phyloP scores from a whole-genome alignment of 1,140 invertebrate species.

The Lepeophtheirus salmonis region DNA sequence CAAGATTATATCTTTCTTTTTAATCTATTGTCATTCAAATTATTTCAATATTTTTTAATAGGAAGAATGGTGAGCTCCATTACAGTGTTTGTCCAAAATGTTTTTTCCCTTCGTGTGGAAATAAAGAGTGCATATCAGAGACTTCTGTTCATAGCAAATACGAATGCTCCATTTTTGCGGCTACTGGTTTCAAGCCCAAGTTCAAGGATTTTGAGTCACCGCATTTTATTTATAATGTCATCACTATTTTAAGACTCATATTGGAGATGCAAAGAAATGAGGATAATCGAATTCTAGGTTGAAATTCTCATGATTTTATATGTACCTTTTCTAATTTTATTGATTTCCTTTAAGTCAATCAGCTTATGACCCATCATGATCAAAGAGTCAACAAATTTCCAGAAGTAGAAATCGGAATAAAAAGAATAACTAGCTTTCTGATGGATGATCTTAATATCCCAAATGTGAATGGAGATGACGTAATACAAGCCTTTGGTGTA shows the following conservation, averaged over 20 bases:
- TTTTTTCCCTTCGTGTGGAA: background rate
- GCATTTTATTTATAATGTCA: background rate
- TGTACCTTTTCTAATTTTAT: too few relatives aligned
- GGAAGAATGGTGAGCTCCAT: background rate
- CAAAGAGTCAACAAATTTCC: background rate
- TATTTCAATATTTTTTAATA: background rate
- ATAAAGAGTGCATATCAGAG: background rate
- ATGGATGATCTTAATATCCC: background rate
- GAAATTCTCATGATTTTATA: too few relatives aligned
- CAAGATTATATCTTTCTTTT: too few relatives aligned
- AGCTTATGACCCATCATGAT: background rate
- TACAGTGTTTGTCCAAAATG: background rate
- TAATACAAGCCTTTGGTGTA: background rate
- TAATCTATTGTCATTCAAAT: too few relatives aligned
- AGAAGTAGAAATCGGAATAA: background rate
- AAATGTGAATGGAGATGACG: background rate
- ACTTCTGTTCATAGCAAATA: background rate
- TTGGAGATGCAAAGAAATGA: background rate
- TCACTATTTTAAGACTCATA: background rate
- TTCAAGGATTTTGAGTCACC: background rate
- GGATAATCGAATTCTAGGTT: too few relatives aligned
- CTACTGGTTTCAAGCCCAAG: background rate
- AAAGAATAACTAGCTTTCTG: background rate
- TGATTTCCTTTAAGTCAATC: background rate
- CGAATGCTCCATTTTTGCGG: background rate